Conservation (phyloP, 2,888 invertebrate species). For the Pecten maximus region DNA sequence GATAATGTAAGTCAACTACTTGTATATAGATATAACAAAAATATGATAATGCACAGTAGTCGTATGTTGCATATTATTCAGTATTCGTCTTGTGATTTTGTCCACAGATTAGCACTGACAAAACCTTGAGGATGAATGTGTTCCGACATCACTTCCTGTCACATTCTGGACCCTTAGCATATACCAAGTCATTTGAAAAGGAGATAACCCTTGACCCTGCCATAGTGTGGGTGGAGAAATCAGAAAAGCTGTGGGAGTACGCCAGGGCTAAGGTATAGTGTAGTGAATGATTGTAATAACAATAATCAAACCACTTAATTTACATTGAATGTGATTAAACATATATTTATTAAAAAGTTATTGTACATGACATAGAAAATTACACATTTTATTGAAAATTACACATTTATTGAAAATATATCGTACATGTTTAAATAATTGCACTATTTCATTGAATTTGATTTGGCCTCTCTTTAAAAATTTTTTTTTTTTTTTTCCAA, state of each 20-base stretch:
- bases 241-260: constrained; percentile 68
- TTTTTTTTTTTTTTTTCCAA: no score
- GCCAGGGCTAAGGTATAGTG: constrained; percentile 60
- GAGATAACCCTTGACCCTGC: constrained; percentile 64
- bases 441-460: no score
- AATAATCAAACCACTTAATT: neutral
- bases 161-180: constrained; percentile 70
- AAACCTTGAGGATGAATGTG: constrained; percentile 68
- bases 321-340: neutral
- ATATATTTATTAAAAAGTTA: no score
- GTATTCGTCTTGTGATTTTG: constrained; percentile 65
- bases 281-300: neutral
- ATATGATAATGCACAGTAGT: neutral
- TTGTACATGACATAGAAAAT: no score
- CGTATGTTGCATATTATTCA: neutral
- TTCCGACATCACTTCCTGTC: constrained; percentile 78
- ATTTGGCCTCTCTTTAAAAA: no score
- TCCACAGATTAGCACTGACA: constrained; percentile 81
- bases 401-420: no score
- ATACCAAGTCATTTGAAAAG: constrained; percentile 53
- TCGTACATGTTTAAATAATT: no score
- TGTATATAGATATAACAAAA: no score
- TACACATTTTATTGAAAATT: no score
- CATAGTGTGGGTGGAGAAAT: constrained; percentile 65
- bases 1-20: no score